These are phyloP conservation scores for Drosophila greeni DNA, from an alignment of 2,888 invertebrate species.

Conservation along the genomic window DNA sequence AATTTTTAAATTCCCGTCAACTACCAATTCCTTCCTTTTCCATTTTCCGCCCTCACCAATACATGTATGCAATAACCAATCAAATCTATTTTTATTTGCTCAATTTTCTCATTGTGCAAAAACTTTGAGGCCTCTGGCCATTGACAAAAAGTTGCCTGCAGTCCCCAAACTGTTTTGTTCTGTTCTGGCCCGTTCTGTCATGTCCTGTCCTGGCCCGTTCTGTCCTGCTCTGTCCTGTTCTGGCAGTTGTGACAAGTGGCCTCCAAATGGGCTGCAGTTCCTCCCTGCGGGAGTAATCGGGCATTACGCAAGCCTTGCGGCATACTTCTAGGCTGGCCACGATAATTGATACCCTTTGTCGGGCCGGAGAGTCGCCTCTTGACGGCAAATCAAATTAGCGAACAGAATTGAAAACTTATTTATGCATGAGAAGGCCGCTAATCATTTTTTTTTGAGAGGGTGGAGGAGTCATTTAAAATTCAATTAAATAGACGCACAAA, in stretches of 20 bases:
- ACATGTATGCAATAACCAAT: background rate
- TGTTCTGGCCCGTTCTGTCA: background rate
- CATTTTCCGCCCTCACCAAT: too few species aligned
- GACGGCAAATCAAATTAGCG: slow-evolving; percentile 66
- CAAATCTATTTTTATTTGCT: background rate
- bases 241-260: slow-evolving; percentile 64
- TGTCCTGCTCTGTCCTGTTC: slow-evolving; percentile 14
- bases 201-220: too few species aligned
- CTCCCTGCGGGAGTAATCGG: slow-evolving; percentile 64
- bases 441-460: slow-evolving; percentile 36
- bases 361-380: slow-evolving; percentile 4
- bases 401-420: slow-evolving; percentile 70
- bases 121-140: slow-evolving; percentile 63
- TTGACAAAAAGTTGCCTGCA: slow-evolving; percentile 66
- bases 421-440: slow-evolving; percentile 63
- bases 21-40: background rate
- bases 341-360: slow-evolving; percentile 48
- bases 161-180: slow-evolving; percentile 19
- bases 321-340: slow-evolving; percentile 51
- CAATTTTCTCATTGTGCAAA: slow-evolving; percentile 22
- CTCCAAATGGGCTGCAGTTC: slow-evolving; percentile 25
- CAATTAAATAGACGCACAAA: slow-evolving; percentile 58
- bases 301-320: slow-evolving; percentile 65
- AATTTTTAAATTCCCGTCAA: background rate
- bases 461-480: slow-evolving; percentile 59